Evolutionary conservation across 2,888 invertebrate genomes (phyloP).

Genomic region (Boloria selene): DNA sequence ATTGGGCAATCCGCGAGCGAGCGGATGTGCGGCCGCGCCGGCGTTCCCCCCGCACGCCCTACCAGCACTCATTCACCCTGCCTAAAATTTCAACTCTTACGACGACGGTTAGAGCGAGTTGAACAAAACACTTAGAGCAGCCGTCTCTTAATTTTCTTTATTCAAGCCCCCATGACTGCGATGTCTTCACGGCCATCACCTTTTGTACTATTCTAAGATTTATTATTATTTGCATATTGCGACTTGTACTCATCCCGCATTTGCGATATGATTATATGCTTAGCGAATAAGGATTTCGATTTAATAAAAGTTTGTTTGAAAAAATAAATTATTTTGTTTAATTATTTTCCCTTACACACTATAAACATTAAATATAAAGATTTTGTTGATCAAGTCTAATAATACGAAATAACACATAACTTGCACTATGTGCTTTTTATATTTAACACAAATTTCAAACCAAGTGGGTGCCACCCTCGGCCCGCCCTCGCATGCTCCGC

Average conservation of each 20-base stretch:
- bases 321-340: neutral
- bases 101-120: conserved; percentile 53
- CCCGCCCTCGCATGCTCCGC: conserved; percentile 53
- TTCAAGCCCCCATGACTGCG: conserved; percentile 49
- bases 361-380: no score
- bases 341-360: neutral
- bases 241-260: conserved; percentile 35
- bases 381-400: neutral
- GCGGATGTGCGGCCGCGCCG: conserved; percentile 57
- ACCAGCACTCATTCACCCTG: conserved; percentile 43
- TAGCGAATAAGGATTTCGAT: conserved; percentile 6
- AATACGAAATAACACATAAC: neutral
- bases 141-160: conserved; percentile 53
- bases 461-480: conserved; percentile 45
- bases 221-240: conserved; percentile 40
- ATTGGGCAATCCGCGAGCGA: conserved; percentile 75
- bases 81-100: conserved; percentile 63
- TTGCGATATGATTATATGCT: conserved; percentile 45
- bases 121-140: conserved; percentile 55
- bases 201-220: conserved; percentile 41
- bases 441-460: conserved; percentile 7
- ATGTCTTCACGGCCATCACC: conserved; percentile 37
- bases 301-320: neutral
- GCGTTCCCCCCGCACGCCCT: conserved; percentile 34
- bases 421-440: neutral